Evolutionary conservation across 2,888 invertebrate species (phyloP), one percentile per base, ranked within the genome.

Genomic region (Brassicogethes aeneus): DNA sequence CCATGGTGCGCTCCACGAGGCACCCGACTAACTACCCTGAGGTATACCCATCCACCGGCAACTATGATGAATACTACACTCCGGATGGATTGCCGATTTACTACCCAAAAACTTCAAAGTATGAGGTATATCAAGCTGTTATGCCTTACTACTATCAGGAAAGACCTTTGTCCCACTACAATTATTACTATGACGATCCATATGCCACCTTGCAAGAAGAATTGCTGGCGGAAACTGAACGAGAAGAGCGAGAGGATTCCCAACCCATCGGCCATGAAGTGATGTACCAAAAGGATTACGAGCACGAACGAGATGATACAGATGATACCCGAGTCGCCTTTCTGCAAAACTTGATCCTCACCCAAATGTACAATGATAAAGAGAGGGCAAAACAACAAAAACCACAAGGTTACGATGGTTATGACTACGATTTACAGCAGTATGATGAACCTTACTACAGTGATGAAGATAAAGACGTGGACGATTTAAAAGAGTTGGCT

Each of bases 221-320:
- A 46, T 72, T 78, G 29, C 66, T 77, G 30, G 73, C 74, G 40
- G 79, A 80, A 56, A 76, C 76, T 47, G 77, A 79, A 56, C 67
- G 77, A 37, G 72, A 79, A 55, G 64, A 70, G 43, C 55, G 70
- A 8, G 70, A 69, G 43, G 73, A 76, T 31, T 70, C 76, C 10
- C 68, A 79, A 23, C 79, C 79, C 1, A 76, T 79, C 16, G 79
- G 79, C n/a, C 79, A 80, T 55, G 80, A 80, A 59, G 77, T 77
- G 12, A 76, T 77, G 70, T 80, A 75, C 50, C 79, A 79, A 59
- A 75, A 71, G 47, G 57, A 60, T 34, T 44, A 46, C 3, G 34
- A 38, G 8, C 51, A 48, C 2, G 36, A 48, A 16, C 44, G 40
- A 12, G 56, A 55, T 17, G 59, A 59, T n/a, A 53, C 51, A 10